Evolutionary conservation across 2,113 vertebrate species (phyloP).

Genomic region (Sitta europaea): DNA sequence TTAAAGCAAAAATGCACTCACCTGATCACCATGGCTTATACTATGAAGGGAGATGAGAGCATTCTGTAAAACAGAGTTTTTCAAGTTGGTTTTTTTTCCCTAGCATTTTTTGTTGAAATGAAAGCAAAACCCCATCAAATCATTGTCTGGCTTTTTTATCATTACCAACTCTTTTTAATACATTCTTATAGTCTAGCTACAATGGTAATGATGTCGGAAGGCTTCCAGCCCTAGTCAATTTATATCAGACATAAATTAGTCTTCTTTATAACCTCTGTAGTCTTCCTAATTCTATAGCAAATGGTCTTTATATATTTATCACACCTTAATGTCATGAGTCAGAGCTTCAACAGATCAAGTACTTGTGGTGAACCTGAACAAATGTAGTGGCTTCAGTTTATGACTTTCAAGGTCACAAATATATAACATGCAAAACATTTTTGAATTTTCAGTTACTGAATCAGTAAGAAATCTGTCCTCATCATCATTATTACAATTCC

Average conservation of each 20-base stretch:
- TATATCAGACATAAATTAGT: constrained; percentile 53
- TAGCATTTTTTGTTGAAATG: background rate
- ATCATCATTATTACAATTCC: background rate
- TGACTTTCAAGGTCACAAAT: constrained; percentile 2
- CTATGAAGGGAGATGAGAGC: background rate
- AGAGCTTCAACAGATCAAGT: background rate
- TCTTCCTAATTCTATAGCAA: constrained; percentile 58
- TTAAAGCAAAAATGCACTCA: background rate
- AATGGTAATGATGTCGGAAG: background rate
- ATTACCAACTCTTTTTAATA: background rate
- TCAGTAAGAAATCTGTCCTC: background rate
- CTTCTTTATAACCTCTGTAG: constrained; percentile 42
- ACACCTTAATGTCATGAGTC: constrained; percentile 59
- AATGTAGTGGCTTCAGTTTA: background rate
- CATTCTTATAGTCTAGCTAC: background rate
- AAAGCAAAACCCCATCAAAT: background rate
- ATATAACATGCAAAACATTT: background rate
- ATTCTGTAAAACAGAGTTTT: background rate
- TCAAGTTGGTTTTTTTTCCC: background rate
- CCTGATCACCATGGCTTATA: background rate
- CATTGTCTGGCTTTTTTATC: background rate
- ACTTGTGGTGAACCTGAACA: constrained; percentile 13
- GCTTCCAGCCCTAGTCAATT: constrained; percentile 54
- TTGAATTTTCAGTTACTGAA: background rate
- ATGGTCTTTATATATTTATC: constrained; percentile 13